phyloP scores from a whole-genome alignment of 2,888 invertebrate genomes.

The Priocnemis perturbator region DNA sequence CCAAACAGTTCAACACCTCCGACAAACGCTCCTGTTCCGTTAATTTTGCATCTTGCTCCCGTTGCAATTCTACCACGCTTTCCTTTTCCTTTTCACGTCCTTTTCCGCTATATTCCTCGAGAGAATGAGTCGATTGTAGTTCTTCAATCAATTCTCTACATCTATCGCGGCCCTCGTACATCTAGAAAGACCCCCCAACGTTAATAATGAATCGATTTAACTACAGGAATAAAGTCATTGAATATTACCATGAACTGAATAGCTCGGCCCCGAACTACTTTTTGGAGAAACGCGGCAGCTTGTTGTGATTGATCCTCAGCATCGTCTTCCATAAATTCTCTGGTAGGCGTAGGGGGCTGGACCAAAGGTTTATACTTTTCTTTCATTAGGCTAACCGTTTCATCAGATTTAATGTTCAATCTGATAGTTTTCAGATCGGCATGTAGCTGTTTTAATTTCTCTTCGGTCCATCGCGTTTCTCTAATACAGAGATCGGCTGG shows the following conservation, averaged over 20 bases:
- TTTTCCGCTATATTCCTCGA: conserved; percentile 77
- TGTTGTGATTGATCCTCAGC: conserved; percentile 76
- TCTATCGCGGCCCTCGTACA: conserved; percentile 83
- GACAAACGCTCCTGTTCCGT: conserved; percentile 78
- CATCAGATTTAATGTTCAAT: conserved; percentile 41
- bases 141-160: conserved; percentile 84
- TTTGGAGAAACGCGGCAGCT: conserved; percentile 79
- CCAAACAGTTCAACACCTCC: conserved; percentile 82
- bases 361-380: conserved; percentile 45
- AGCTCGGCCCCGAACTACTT: conserved; percentile 83
- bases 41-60: conserved; percentile 40
- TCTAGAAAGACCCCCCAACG: conserved; percentile 75
- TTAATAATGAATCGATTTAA: conserved; percentile 2
- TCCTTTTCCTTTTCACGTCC: conserved; percentile 62
- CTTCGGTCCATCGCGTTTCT: conserved; percentile 82
- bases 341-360: conserved; percentile 40
- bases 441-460: conserved; percentile 79
- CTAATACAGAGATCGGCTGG: conserved; percentile 77
- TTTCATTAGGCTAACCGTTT: conserved; percentile 49
- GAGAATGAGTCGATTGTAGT: conserved; percentile 81
- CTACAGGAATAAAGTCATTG: background rate
- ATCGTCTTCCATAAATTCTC: conserved; percentile 19
- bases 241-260: conserved; percentile 81
- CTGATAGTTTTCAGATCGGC: conserved; percentile 78
- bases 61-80: conserved; percentile 46